Base-by-base conservation (phyloP, 2,888 invertebrate species). In the Sthenelais limicola region DNA sequence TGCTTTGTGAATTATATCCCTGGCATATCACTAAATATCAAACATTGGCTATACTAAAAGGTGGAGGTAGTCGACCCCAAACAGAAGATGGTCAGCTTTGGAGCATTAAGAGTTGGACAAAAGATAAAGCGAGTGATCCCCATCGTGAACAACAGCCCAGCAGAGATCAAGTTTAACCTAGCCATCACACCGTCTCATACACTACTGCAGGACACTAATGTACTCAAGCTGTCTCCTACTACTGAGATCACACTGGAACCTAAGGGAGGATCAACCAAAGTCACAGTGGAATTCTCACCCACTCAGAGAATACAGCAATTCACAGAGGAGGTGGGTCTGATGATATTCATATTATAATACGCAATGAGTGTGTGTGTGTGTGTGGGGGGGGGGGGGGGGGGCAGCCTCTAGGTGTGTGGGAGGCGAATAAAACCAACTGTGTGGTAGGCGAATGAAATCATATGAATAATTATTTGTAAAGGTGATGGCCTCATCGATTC, bases 61-160 rank as follows among this genome's bases (percentile, higher is more conserved):
- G 81, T 88, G 70, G 87, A 87, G 74, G 85, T 87, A 21, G 83
- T 80, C 7, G 85, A 87, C 56, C 82, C 85, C 0, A 82, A 81
- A 43, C 81, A 86, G 67, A 87, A 86, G 77, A 79, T 83, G 43
- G 79, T 88, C 15, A 86, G 86, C 77, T 78, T 88, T 30, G 88
- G 88, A 49, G 81, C 86, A 2, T 77, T 82, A 33, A 77, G 83
- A 28, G 82, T 86, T n/a, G 84, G 83, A 21, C 85, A 87, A 67
- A 79, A 79, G 15, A 80, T 83, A 7, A 84, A 82, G 76, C 80
- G 77, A 54, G 75, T 80, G 24, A 78, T 88, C 30, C 85, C 87
- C 0, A 83, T 88, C n/a, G 80, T 86, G 28, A 88, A 88, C 80
- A 84, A 84, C 77, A 87, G 86, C 71, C 85, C 84, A 7, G 86